phyloP scores from a whole-genome alignment of 2,888 invertebrate species.

The Diaperis boleti region DNA sequence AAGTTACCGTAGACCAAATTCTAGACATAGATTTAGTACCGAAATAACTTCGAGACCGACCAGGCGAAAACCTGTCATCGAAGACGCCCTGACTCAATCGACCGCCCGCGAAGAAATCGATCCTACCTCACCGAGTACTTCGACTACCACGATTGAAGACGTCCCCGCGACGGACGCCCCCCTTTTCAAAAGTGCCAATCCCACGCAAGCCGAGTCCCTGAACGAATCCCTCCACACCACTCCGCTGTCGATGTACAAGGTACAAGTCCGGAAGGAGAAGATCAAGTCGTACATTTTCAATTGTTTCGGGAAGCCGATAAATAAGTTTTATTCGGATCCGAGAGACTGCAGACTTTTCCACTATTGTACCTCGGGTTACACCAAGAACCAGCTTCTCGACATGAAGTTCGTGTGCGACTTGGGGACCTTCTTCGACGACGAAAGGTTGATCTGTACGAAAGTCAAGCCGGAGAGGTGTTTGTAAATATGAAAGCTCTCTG shows the following conservation, averaged over 20 bases:
- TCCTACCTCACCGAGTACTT: slow-evolving; percentile 21
- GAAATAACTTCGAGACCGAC: slow-evolving; percentile 40
- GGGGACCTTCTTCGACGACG: slow-evolving; percentile 70
- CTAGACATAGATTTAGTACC: slow-evolving; percentile 55
- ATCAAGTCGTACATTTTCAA: slow-evolving; percentile 65
- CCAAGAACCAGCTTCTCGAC: slow-evolving; percentile 69
- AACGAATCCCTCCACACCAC: slow-evolving; percentile 58
- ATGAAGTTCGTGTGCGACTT: slow-evolving; percentile 73
- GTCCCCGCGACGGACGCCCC: slow-evolving; percentile 58
- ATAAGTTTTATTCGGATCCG: slow-evolving; percentile 71
- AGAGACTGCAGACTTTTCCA: slow-evolving; percentile 73
- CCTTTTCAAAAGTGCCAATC: slow-evolving; percentile 61
- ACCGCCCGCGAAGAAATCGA: slow-evolving; percentile 24
- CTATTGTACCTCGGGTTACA: slow-evolving; percentile 73
- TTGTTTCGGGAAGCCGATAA: slow-evolving; percentile 69
- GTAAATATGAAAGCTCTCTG: slow-evolving; percentile 51
- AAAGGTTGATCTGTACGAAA: slow-evolving; percentile 68
- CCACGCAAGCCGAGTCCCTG: slow-evolving; percentile 58
- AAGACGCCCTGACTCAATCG: slow-evolving; percentile 38
- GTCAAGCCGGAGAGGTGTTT: slow-evolving; percentile 62
- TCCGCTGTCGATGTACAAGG: slow-evolving; percentile 55
- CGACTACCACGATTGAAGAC: slow-evolving; percentile 28
- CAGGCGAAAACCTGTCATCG: slow-evolving; percentile 32
- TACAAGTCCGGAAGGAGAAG: slow-evolving; percentile 61
- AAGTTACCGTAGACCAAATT: slow-evolving; percentile 34